Evolutionary conservation across 2,113 vertebrate species (phyloP).

Genomic region (Gallinago undulata): DNA sequence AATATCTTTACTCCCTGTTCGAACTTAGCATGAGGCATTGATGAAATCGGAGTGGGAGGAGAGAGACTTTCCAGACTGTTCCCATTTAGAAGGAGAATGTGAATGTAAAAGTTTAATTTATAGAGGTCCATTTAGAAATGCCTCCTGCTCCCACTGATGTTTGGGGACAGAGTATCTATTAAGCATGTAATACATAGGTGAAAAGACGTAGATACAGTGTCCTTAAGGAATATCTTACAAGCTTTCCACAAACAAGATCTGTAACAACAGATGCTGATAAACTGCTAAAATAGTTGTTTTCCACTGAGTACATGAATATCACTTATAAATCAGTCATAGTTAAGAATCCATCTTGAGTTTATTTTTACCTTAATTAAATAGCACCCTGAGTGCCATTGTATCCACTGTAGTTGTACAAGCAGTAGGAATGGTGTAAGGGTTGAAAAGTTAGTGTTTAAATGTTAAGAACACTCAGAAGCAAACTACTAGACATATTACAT

Average conservation of each 20-base stretch:
- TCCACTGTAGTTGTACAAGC: not conserved
- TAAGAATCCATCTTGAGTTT: not conserved
- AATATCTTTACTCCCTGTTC: not conserved
- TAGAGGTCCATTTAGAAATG: not conserved
- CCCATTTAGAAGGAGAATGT: not conserved
- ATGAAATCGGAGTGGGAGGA: conserved; percentile 34
- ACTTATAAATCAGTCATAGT: not conserved
- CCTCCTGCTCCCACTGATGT: not conserved
- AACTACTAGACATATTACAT: not conserved
- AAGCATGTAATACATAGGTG: not conserved
- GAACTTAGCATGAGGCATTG: not conserved
- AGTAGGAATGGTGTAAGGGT: not conserved
- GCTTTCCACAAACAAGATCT: not conserved
- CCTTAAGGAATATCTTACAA: not conserved
- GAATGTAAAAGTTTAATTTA: not conserved
- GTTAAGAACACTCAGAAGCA: not conserved
- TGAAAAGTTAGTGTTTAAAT: not conserved
- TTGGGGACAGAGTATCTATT: not conserved
- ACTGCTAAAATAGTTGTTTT: not conserved
- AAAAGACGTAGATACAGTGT: not conserved
- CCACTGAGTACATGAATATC: not conserved
- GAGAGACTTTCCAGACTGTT: conserved; percentile 1
- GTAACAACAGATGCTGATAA: not conserved
- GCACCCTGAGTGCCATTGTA: not conserved
- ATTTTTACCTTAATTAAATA: not conserved